Base-by-base conservation (phyloP, 2,113 vertebrate genomes). In the Ochotona princeps region DNA sequence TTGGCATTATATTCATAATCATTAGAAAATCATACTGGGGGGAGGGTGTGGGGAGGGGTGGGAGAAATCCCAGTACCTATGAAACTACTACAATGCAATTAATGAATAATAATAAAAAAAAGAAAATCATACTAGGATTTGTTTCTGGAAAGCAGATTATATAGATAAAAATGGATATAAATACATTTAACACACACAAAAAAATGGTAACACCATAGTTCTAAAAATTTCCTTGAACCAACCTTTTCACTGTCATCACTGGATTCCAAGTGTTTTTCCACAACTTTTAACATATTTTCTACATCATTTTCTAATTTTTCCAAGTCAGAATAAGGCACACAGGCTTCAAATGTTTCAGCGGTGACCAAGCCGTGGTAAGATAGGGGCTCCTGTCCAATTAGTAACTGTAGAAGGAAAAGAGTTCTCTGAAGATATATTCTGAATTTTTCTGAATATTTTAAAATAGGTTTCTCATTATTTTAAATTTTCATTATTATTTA, bases 211-310 rank as follows among this genome's bases (percentile, higher is more conserved):
- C 8, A 69, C 8, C 14, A 67, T 5, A 3, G 8, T 67, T 88
- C 84, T 60, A 21, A 69, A 91, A 90, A 82, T 3, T 32, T 61
- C 21, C 60, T 44, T 26, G 81, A 85, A 97, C 98, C 70, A 86
- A 99, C 99, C 99, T 99, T 98, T 96, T 99, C 98, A 83, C 99
- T 98, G 86, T 99, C 98, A 57, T 97, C 97, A 80, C 96, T 94
- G 60, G 97, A 92, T 18, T 99, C 98, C 91, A 97, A 94, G 81
- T 97, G 98, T 83, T 97, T 98, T 85, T 99, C 99, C 66, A 99
- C 97, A 83, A 98, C 47, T 95, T 94, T 98, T 91, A 99, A 95
- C 70, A 97, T 98, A 65, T 96, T 98, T 94, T 98, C 98, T 86
- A 99, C 51, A 32, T 99, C 98, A 25, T 76, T 88, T 92, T 99